Base-by-base conservation (phyloP, 1,140 invertebrate species). In the Eurosta solidaginis region DNA sequence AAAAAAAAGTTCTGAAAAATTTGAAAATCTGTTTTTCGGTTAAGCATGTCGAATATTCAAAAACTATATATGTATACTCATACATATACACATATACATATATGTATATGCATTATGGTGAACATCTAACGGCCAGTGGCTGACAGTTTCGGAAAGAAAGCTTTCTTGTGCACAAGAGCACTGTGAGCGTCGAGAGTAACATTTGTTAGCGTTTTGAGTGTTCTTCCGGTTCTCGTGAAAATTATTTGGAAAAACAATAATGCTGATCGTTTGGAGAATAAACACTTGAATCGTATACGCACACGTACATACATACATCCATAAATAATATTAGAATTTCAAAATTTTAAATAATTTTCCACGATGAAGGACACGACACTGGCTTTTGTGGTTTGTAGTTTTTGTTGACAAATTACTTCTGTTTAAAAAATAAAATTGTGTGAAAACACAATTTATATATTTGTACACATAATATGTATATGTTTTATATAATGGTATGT, bases 171-270 rank as follows among this genome's bases (percentile, higher is more conserved):
- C 6, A 1, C 27, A 36, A 14, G 59, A 68, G 59, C 17, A 33
- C 17, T 17, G n/a, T 20, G 59, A 40, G 59, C 9, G 59, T 9
- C 9, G 33, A 68, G 59, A 59, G 52, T 4, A n/a, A n/a, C n/a
- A n/a, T n/a, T n/a, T n/a, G n/a, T n/a, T n/a, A 36, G 27, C 29
- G 17, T 40, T 5, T 25, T 33, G n/a, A 6, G 10, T 10, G 33
- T 5, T 5, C 6, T 17, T 2, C 12, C 25, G 7, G n/a, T n/a
- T n/a, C 52, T 33, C 12, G 12, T 7, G 22, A 54, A 52, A 52
- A 68, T 9, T 20, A 68, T 68, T 68, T 68, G 59, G 59, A 68
- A 68, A 68, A 68, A 68, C 59, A 68, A 22, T 33, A n/a, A 9
- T 2, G 22, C 17, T 3, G 40, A 22, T 0, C 5, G 40, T 68